Conservation (phyloP, 1,140 invertebrate species). For the Macrobrachium rosenbergii region DNA sequence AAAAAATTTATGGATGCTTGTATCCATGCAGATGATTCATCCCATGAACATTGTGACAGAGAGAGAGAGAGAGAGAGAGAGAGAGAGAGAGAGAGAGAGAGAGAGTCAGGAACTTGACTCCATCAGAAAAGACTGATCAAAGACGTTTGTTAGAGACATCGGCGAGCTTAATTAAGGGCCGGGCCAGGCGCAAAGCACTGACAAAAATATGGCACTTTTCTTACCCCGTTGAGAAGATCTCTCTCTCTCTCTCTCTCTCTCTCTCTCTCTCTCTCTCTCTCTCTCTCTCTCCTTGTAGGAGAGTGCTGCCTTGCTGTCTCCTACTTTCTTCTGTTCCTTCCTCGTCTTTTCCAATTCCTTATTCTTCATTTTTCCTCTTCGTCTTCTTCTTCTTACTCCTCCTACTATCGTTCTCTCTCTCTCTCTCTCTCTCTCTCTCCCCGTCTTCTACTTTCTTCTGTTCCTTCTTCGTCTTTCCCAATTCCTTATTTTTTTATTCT, state of each 20-base stretch:
- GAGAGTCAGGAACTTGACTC: too few species aligned
- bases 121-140: too few species aligned
- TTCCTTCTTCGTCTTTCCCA: not conserved
- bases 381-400: not conserved
- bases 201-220: not conserved
- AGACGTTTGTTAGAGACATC: too few species aligned
- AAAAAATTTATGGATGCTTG: too few species aligned
- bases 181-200: too few species aligned
- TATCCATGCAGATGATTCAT: too few species aligned
- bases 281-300: not conserved
- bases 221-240: not conserved
- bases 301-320: not conserved
- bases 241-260: constrained; percentile 17
- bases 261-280: constrained; percentile 1
- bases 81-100: too few species aligned
- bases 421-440: not conserved
- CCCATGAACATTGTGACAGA: too few species aligned
- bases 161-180: too few species aligned
- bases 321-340: not conserved
- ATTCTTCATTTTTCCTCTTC: not conserved
- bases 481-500: too few species aligned
- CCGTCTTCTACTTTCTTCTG: not conserved
- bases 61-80: too few species aligned
- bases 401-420: not conserved
- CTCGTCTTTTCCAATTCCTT: not conserved